Conservation (phyloP, 2,888 invertebrate genomes). For the Catonia carolina region DNA sequence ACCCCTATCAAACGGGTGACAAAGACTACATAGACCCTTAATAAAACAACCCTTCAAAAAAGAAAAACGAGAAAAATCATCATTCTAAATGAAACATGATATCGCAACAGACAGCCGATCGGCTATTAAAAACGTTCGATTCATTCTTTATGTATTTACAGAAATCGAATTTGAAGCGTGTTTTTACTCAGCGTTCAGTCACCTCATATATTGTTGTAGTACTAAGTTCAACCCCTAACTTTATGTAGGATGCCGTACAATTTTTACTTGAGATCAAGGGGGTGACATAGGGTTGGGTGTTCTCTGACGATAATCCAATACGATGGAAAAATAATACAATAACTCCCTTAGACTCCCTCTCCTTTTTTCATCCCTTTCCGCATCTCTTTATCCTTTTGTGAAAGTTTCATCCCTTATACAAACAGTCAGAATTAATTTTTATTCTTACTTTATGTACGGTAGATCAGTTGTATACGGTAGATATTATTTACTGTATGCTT, state of each 20-base stretch:
- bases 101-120: too few relatives aligned
- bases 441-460: conserved; percentile 6
- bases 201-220: neutral
- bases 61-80: too few relatives aligned
- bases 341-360: conserved; percentile 36
- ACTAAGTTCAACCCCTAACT: too few relatives aligned
- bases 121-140: conserved; percentile 6
- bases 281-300: conserved; percentile 10
- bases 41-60: too few relatives aligned
- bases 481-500: too few relatives aligned
- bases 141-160: conserved; percentile 28
- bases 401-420: conserved; percentile 23
- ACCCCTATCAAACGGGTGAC: too few relatives aligned
- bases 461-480: too few relatives aligned
- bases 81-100: too few relatives aligned
- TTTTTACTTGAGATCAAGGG: conserved; percentile 11
- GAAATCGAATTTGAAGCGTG: conserved; percentile 28
- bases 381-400: neutral
- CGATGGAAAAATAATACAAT: conserved; percentile 34
- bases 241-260: neutral
- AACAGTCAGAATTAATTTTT: conserved; percentile 27
- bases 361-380: too few relatives aligned
- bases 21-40: too few relatives aligned
- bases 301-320: conserved; percentile 30
- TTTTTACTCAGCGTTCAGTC: conserved; percentile 15